Base-by-base conservation (phyloP, 2,797 vertebrate species). In the Tamandua tetradactyla region DNA sequence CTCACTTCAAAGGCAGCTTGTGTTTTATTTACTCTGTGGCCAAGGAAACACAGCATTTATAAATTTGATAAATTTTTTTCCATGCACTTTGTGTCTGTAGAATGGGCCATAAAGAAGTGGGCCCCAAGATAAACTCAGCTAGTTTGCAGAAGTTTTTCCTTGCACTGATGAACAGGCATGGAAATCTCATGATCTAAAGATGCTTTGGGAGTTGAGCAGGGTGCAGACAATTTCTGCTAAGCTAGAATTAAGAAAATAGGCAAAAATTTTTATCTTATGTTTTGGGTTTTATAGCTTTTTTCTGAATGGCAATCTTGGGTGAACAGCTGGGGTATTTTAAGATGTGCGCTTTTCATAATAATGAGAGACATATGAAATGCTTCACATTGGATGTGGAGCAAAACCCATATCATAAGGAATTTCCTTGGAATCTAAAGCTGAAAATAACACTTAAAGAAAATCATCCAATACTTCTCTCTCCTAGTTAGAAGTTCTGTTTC, bases 281-380 rank as follows among this genome's bases (percentile, higher is more conserved):
- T 96, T 96, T 96, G 95, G 82, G 79, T 97, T 95, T 97, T 96
- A 93, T 94, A 96, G 95, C 94, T 96, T 72, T 96, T 97, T 97
- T 94, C 93, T 97, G 94, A 87, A 95, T 97, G 96, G 97, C 97
- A 98, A 49, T 94, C 94, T 79, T 96, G 94, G 89, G 91, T n/a
- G 95, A 98, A 95, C 96, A 96, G 96, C 97, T 95, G 96, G 87
- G 55, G 92, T 57, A 30, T 80, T 96, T 86, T 92, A 97, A 95
- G 96, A 96, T 49, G 64, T 96, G 95, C 91, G 96, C 94, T 97
- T 97, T 94, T 95, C 74, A 95, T 74, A 95, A 85, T 84, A 95
- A 94, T 79, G 95, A 95, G 90, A 79, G 68, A 95, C 80, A 20
- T 17, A 55, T 92, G 62, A 62, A 96, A 97, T 61, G 79, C 52